Conservation (phyloP, 2,797 vertebrate species). For the Ceryle rudis region DNA sequence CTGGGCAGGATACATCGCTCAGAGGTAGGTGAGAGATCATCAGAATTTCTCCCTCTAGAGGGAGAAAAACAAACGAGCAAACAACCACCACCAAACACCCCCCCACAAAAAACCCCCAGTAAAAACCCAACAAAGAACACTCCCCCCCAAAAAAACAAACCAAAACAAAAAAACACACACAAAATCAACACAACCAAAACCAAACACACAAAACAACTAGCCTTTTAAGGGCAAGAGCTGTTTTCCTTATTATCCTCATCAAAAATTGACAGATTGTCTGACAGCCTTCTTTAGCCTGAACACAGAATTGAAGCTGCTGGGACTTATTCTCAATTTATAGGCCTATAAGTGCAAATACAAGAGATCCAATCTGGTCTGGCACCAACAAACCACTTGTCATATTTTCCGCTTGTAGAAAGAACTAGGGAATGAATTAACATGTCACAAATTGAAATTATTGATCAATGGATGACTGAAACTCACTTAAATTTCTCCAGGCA, state of each 20-base stretch:
- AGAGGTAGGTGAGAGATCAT: background rate
- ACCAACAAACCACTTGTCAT: constrained; percentile 27
- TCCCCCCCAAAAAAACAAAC: too few relatives aligned
- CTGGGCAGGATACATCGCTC: background rate
- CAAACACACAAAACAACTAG: too few relatives aligned
- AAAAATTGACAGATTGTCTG: constrained; percentile 1
- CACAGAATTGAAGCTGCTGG: background rate
- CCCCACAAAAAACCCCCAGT: too few relatives aligned
- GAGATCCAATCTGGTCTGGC: background rate
- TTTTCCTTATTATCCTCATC: background rate
- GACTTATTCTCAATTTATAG: background rate
- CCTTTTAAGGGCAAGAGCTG: background rate
- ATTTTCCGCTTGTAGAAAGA: background rate
- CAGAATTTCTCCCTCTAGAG: background rate
- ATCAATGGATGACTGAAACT: background rate
- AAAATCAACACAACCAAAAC: too few relatives aligned
- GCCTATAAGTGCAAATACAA: background rate
- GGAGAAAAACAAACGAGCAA: background rate
- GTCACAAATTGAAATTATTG: constrained; percentile 30
- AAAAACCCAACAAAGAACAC: too few relatives aligned
- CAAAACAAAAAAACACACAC: too few relatives aligned
- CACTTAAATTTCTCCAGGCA: background rate
- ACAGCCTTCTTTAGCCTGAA: background rate
- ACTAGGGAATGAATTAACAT: constrained; percentile 11
- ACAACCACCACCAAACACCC: background rate